phyloP scores from a whole-genome alignment of 2,888 invertebrate species.

The Agriotes lineatus region DNA sequence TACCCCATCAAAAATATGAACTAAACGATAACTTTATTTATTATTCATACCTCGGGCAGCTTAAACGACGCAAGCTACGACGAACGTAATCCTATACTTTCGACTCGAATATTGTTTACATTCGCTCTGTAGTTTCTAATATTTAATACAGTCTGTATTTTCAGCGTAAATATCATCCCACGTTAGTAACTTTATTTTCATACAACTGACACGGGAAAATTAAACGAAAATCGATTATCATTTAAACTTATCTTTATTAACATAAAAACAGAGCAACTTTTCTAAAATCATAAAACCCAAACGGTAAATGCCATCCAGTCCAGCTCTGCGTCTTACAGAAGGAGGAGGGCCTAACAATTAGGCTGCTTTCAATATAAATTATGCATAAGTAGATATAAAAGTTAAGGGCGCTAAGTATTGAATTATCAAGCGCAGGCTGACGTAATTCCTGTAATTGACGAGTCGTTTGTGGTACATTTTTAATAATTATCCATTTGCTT shows the following conservation, averaged over 20 bases:
- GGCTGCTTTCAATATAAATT: constrained; percentile 57
- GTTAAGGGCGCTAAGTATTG: constrained; percentile 58
- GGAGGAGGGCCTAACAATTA: constrained; percentile 37
- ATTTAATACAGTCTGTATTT: not conserved
- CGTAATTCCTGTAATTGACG: constrained; percentile 59
- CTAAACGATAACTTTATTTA: constrained; percentile 75
- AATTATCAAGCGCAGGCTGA: constrained; percentile 58
- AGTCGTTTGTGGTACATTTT: constrained; percentile 60
- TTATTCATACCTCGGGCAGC: constrained; percentile 70
- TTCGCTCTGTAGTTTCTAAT: not conserved
- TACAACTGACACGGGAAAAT: not conserved
- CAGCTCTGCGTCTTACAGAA: too few species aligned
- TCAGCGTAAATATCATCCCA: too few species aligned
- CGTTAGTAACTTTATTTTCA: too few species aligned
- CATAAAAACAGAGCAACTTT: too few species aligned
- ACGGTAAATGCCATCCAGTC: too few species aligned
- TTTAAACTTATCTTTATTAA: too few species aligned
- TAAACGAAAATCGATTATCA: too few species aligned
- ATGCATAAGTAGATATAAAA: constrained; percentile 60
- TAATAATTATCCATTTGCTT: constrained; percentile 58
- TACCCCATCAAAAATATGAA: constrained; percentile 72
- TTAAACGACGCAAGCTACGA: constrained; percentile 53
- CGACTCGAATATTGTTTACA: not conserved
- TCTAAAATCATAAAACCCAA: too few species aligned
- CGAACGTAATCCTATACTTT: constrained; percentile 34